Evolutionary conservation across 1,140 invertebrate species (phyloP).

Genomic region (Linepithema humile): DNA sequence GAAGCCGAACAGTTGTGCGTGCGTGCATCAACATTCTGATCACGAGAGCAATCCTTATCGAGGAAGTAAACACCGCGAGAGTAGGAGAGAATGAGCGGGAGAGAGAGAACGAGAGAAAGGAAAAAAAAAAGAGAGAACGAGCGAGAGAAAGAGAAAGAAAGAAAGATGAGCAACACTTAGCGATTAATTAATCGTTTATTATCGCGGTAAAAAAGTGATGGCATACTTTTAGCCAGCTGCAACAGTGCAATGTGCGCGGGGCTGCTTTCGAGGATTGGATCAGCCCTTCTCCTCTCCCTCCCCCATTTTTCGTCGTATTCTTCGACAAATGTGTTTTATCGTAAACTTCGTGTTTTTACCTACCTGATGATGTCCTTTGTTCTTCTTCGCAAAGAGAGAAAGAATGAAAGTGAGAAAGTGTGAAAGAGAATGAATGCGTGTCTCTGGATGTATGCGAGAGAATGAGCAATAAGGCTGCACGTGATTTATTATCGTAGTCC

Average conservation of each 20-base stretch:
- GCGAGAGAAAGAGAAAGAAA: not conserved
- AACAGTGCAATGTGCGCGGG: slow-evolving; percentile 68
- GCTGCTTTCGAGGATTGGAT: slow-evolving; percentile 44
- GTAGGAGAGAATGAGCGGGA: not conserved
- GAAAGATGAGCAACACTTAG: slow-evolving; percentile 73
- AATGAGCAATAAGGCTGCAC: slow-evolving; percentile 29
- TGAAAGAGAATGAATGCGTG: slow-evolving; percentile 34
- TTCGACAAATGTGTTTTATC: slow-evolving; percentile 52
- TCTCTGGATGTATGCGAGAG: not conserved
- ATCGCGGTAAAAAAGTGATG: slow-evolving; percentile 54
- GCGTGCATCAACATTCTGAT: slow-evolving; percentile 58
- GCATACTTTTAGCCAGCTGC: slow-evolving; percentile 46
- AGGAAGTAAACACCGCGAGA: slow-evolving; percentile 36
- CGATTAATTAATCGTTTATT: slow-evolving; percentile 76
- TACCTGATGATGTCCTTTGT: slow-evolving; percentile 41
- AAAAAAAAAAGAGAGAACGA: not conserved
- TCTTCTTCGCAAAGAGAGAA: slow-evolving; percentile 55
- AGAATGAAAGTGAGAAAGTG: not conserved
- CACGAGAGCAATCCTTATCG: slow-evolving; percentile 55
- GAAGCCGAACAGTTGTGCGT: slow-evolving; percentile 19
- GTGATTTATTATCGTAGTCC: slow-evolving; percentile 45
- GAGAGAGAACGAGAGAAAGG: not conserved
- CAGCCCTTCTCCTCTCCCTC: slow-evolving; percentile 30
- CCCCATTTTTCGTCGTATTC: slow-evolving; percentile 54
- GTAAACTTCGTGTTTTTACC: slow-evolving; percentile 54